These are phyloP conservation scores for Geotrupes spiniger DNA, from an alignment of 2,888 invertebrate genomes.

Conservation along the genomic window DNA sequence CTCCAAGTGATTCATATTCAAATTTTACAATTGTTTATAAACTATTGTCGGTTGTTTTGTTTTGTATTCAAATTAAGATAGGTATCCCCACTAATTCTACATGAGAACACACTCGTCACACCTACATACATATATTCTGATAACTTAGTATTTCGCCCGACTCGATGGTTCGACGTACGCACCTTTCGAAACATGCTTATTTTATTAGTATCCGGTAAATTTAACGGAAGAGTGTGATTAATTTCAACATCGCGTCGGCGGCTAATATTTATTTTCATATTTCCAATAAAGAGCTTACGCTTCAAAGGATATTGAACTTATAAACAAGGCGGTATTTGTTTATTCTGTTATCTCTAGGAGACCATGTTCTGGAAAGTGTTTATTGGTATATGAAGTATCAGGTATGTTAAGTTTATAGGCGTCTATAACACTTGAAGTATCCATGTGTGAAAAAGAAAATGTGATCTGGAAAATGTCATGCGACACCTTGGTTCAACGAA, in stretches of 20 bases:
- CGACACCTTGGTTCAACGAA: slow-evolving; percentile 22
- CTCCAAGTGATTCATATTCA: too few species aligned
- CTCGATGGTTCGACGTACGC: too few species aligned
- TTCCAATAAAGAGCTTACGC: background rate
- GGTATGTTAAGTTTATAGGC: slow-evolving; percentile 21
- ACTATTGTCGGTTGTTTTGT: too few species aligned
- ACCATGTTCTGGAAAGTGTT: slow-evolving; percentile 17
- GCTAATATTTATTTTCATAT: too few species aligned
- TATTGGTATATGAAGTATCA: slow-evolving; percentile 18
- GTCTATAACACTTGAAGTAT: slow-evolving; percentile 15
- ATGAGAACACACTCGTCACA: background rate
- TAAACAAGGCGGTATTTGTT: slow-evolving; percentile 12
- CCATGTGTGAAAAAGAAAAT: slow-evolving; percentile 24
- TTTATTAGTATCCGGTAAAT: too few species aligned
- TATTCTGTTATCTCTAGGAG: slow-evolving; percentile 11
- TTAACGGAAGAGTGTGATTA: too few species aligned
- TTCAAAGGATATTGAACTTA: slow-evolving; percentile 16
- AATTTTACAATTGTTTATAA: too few species aligned
- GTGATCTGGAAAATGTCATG: slow-evolving; percentile 25
- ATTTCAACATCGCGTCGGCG: too few species aligned
- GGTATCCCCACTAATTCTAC: slow-evolving; percentile 1
- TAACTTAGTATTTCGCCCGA: background rate
- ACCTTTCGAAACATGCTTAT: too few species aligned
- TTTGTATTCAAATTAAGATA: background rate
- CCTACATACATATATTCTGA: slow-evolving; percentile 1